phyloP scores from a whole-genome alignment of 2,113 vertebrate species.

The Himantopus leucocephalus region DNA sequence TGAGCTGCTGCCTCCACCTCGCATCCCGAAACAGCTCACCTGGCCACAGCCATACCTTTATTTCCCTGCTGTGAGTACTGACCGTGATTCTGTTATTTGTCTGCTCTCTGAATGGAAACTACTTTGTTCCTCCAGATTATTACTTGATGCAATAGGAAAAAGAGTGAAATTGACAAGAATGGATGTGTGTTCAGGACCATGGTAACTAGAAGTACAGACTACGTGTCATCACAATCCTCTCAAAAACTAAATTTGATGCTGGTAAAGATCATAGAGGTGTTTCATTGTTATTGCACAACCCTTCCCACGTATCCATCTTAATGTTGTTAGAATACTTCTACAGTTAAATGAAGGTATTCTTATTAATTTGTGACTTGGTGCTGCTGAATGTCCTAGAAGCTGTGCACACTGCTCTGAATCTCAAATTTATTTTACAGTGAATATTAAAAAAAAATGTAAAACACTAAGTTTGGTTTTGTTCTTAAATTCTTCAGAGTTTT shows the following conservation, averaged over 20 bases:
- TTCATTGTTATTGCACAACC: background rate
- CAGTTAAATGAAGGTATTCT: background rate
- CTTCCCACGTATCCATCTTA: background rate
- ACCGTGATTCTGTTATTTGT: accelerated
- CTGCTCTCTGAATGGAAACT: background rate
- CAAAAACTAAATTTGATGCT: background rate
- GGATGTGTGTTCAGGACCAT: background rate
- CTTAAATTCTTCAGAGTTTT: background rate
- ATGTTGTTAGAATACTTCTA: background rate
- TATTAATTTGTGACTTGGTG: background rate
- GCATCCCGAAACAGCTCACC: background rate
- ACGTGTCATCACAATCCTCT: background rate
- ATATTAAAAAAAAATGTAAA: background rate
- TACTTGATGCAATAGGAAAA: background rate
- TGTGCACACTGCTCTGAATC: background rate
- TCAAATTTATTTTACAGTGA: background rate
- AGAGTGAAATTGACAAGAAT: background rate
- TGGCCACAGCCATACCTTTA: background rate
- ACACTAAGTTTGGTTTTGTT: background rate
- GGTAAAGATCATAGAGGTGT: background rate
- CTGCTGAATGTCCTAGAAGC: background rate
- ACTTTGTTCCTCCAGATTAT: background rate
- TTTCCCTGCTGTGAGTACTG: background rate
- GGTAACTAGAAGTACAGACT: background rate
- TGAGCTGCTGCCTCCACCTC: background rate